Evolutionary conservation across 2,888 invertebrate species (phyloP).

Genomic region (Agrochola lota): DNA sequence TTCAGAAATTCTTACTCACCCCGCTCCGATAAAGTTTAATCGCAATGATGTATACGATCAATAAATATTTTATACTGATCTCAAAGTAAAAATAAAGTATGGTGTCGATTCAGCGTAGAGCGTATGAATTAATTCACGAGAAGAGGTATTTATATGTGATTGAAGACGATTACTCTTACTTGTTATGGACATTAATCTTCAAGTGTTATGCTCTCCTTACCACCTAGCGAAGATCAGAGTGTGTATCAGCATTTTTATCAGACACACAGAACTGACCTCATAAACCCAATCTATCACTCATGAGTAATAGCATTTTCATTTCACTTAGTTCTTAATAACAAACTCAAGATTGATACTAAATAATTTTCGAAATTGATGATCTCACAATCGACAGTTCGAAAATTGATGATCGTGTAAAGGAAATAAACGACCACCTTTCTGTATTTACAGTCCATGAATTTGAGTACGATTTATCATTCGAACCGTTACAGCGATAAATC

Average conservation of each 20-base stretch:
- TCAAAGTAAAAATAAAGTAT: conserved; percentile 51
- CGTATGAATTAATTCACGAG: conserved; percentile 46
- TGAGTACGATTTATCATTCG: conserved; percentile 84
- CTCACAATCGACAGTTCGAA: conserved; percentile 67
- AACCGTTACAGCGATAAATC: conserved; percentile 84
- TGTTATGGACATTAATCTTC: conserved; percentile 32
- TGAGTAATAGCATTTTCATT: conserved; percentile 62
- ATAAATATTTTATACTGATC: conserved; percentile 63
- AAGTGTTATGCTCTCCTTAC: conserved; percentile 21
- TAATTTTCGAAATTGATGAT: conserved; percentile 68
- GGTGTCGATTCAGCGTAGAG: conserved; percentile 46
- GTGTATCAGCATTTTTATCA: conserved; percentile 38
- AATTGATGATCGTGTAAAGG: conserved; percentile 78
- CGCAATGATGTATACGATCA: conserved; percentile 59
- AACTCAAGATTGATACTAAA: conserved; percentile 65
- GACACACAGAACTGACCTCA: conserved; percentile 43
- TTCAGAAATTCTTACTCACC: conserved; percentile 59
- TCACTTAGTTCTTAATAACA: conserved; percentile 66
- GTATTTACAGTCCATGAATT: conserved; percentile 82
- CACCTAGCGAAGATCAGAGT: conserved; percentile 9
- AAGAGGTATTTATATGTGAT: conserved; percentile 47
- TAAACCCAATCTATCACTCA: conserved; percentile 56
- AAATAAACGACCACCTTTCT: conserved; percentile 81
- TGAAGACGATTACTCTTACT: conserved; percentile 49
- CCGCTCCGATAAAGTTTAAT: conserved; percentile 61